These are phyloP conservation scores for Cynaeus angustus DNA, from an alignment of 2,888 invertebrate genomes.

Conservation along the genomic window DNA sequence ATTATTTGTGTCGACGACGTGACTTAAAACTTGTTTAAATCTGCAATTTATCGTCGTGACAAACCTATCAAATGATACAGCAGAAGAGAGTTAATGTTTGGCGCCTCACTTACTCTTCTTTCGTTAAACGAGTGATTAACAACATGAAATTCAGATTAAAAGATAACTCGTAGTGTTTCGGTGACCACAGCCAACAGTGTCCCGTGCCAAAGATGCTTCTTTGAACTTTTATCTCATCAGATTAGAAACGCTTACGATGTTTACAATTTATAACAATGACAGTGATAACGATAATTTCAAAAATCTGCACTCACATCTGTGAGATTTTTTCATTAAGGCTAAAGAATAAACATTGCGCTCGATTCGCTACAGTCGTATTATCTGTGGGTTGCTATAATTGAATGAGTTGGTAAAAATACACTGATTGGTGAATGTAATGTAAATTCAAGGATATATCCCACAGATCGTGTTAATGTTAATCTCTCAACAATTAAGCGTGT, in stretches of 20 bases:
- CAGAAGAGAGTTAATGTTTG: not conserved
- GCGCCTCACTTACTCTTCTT: not conserved
- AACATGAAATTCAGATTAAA: not conserved
- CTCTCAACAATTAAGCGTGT: not conserved
- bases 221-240: too few relatives aligned
- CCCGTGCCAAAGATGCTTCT: too few relatives aligned
- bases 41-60: not conserved
- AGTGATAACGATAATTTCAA: not conserved
- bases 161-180: not conserved
- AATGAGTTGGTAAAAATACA: slow-evolving; percentile 20
- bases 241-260: too few relatives aligned
- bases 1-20: slow-evolving; percentile 6
- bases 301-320: not conserved
- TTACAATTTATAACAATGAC: too few relatives aligned
- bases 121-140: slow-evolving; percentile 1
- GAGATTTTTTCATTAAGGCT: too few relatives aligned
- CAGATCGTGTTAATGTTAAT: not conserved
- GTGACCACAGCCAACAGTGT: slow-evolving; percentile 6
- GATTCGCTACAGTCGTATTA: too few relatives aligned
- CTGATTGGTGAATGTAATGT: slow-evolving; percentile 25
- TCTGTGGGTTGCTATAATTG: slow-evolving; percentile 26
- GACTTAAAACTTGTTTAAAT: slow-evolving; percentile 20
- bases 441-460: slow-evolving; percentile 34
- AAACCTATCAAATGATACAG: not conserved
- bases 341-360: too few relatives aligned